These are phyloP conservation scores for Cryptocephalus primarius DNA, from an alignment of 2,888 invertebrate species.

Conservation along the genomic window DNA sequence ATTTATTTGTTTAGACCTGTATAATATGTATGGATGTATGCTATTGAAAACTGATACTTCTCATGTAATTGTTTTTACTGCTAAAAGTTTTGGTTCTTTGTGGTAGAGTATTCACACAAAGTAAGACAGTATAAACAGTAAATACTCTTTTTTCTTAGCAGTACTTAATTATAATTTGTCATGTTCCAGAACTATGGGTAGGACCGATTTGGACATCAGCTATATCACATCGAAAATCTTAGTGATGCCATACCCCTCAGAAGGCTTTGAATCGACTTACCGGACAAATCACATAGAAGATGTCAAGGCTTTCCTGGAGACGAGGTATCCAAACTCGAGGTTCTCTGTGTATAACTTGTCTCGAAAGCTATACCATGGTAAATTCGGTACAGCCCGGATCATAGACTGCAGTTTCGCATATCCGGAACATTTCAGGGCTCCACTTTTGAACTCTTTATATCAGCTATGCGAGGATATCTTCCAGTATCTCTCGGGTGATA, in stretches of 20 bases:
- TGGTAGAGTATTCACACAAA: too few relatives aligned
- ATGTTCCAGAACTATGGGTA: slow-evolving; percentile 60
- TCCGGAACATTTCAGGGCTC: slow-evolving; percentile 59
- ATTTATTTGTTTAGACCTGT: neutral
- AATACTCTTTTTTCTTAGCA: neutral
- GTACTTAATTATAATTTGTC: neutral
- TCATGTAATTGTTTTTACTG: neutral
- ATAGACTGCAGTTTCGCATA: slow-evolving; percentile 55
- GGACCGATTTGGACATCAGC: slow-evolving; percentile 82
- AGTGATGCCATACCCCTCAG: slow-evolving; percentile 93
- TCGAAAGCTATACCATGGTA: slow-evolving; percentile 43
- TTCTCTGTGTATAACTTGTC: slow-evolving; percentile 80
- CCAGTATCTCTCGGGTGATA: slow-evolving; percentile 71
- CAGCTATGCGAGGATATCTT: slow-evolving; percentile 81
- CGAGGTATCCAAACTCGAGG: slow-evolving; percentile 59
- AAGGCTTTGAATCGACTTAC: slow-evolving; percentile 87
- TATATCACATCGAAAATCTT: slow-evolving; percentile 85
- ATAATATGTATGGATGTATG: neutral
- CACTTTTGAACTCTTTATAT: slow-evolving; percentile 69
- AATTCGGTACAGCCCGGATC: slow-evolving; percentile 48
- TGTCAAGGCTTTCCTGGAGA: slow-evolving; percentile 69
- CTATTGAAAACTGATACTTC: too few relatives aligned
- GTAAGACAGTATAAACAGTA: too few relatives aligned
- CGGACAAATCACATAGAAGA: slow-evolving; percentile 89
- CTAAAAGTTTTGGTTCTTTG: too few relatives aligned